Evolutionary conservation across 2,888 invertebrate species (phyloP).

Genomic region (Ophion ventricosus): DNA sequence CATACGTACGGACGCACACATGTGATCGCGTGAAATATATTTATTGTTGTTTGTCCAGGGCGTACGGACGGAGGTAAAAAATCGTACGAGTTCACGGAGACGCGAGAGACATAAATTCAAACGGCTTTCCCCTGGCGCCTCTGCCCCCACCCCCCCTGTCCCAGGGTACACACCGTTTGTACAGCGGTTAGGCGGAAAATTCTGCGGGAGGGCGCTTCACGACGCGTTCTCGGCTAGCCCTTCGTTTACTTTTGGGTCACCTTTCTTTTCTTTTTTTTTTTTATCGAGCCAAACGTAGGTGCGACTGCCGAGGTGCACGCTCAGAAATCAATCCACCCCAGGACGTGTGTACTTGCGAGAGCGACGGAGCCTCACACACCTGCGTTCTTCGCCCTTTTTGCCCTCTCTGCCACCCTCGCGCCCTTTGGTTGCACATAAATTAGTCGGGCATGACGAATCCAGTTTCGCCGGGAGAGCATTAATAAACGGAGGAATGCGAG

Average conservation of each 20-base stretch:
- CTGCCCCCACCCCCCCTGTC: slow-evolving; percentile 30
- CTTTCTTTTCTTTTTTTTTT: slow-evolving; percentile 49
- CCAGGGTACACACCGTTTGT: slow-evolving; percentile 13
- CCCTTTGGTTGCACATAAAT: slow-evolving; percentile 45
- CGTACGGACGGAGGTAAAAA: slow-evolving; percentile 73
- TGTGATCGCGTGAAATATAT: slow-evolving; percentile 81
- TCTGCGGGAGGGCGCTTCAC: slow-evolving; percentile 31
- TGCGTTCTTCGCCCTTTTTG: slow-evolving; percentile 16
- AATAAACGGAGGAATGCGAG: slow-evolving; percentile 39
- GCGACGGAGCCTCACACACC: slow-evolving; percentile 38
- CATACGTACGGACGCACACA: slow-evolving; percentile 37
- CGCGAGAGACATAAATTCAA: slow-evolving; percentile 78
- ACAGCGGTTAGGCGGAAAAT: slow-evolving; percentile 41
- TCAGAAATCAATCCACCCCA: slow-evolving; percentile 61
- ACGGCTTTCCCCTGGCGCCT: slow-evolving; percentile 66
- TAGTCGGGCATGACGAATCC: slow-evolving; percentile 55
- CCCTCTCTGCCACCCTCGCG: background rate
- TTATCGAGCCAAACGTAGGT: slow-evolving; percentile 60
- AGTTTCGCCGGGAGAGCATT: slow-evolving; percentile 38
- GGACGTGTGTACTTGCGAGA: slow-evolving; percentile 32
- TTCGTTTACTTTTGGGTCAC: slow-evolving; percentile 64
- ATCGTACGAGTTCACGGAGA: slow-evolving; percentile 76
- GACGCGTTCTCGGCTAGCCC: slow-evolving; percentile 39
- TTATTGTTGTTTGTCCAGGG: slow-evolving; percentile 83
- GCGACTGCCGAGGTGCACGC: slow-evolving; percentile 34